Conservation (phyloP, 2,888 invertebrate genomes). For the Lasioglossum pauxillum region DNA sequence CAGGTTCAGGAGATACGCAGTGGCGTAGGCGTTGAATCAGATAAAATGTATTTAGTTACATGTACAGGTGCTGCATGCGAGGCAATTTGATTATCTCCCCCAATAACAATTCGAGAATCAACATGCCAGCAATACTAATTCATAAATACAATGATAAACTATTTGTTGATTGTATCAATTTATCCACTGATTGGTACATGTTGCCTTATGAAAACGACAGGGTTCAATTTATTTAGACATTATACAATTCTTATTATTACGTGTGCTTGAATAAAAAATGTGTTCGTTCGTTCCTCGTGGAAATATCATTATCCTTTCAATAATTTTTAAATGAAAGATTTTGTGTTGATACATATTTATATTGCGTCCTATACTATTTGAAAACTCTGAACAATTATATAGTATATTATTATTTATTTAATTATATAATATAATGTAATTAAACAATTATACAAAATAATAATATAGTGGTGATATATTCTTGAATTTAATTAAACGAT, state of each 20-base stretch:
- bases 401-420: too few relatives aligned
- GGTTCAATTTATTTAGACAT: background rate
- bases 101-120: background rate
- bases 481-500: background rate
- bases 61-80: background rate
- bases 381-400: background rate
- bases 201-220: background rate
- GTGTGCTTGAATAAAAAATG: background rate
- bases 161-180: background rate
- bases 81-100: background rate
- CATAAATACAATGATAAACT: background rate
- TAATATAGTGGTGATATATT: background rate
- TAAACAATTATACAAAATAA: background rate
- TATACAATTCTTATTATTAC: background rate
- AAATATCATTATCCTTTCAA: background rate
- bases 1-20: conserved; percentile 65
- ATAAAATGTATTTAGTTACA: background rate
- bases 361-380: background rate
- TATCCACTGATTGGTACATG: background rate
- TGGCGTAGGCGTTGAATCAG: conserved; percentile 57
- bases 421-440: background rate
- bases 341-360: background rate
- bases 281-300: background rate
- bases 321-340: background rate
- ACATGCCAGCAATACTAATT: background rate